Evolutionary conservation across 1,140 invertebrate species (phyloP), one percentile per base, ranked within the genome.

Genomic region (Drosophila baimaii): DNA sequence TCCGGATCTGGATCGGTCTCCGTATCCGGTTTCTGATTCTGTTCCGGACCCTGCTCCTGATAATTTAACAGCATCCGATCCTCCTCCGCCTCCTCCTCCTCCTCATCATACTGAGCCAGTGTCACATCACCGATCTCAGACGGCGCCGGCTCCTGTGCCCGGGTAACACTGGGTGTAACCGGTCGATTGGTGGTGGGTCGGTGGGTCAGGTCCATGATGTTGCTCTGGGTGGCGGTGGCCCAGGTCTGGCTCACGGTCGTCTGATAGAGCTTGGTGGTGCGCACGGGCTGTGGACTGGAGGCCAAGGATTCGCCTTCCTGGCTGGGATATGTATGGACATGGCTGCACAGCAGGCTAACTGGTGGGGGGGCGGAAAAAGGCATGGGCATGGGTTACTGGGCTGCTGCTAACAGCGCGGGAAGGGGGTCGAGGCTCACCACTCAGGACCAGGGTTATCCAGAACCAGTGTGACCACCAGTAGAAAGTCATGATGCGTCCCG

Each of bases 381-480:
- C n/a, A n/a, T n/a, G 8, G 13, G 4, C 13, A 27, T 5, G 7
- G 0, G 46, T 25, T 51, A 9, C 1, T 29, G 23, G 13, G 4
- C 13, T 13, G 1, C 15, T 19, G 17, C 44, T 0, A n/a, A n/a
- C n/a, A n/a, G 8, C 0, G n/a, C 12, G 8, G 0, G 4, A 6
- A 4, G 19, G 2, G 17, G 12, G 2, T 35, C 17, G 9, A 5
- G 6, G 2, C 82, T 76, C 49, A 91, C 90, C 85, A 44, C 69
- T 69, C 21, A 91, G 62, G 23, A 62, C 12, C 2, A 69, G 66
- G 72, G 94, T 95, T 93, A 95, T 94, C 94, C 94, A 95, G 91
- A 95, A 95, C 94, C 94, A 95, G 91, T 95, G 94, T 92, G 94
- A 95, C 94, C 94, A 95, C 94, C 94, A 95, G 91, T 95, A 94